Evolutionary conservation across 2,113 vertebrate species (phyloP).

Genomic region (Pimephales promelas): DNA sequence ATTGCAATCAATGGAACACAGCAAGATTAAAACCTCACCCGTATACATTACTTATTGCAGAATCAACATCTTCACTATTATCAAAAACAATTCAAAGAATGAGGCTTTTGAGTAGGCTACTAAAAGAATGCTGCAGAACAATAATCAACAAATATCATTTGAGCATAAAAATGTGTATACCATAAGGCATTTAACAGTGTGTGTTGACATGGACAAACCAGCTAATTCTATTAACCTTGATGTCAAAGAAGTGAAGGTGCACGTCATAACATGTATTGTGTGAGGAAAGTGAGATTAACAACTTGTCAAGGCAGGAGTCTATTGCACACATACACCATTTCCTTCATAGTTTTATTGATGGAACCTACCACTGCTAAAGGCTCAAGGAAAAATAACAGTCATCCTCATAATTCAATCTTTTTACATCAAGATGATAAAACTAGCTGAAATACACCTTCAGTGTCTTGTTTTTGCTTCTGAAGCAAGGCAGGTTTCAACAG

Average conservation of each 20-base stretch:
- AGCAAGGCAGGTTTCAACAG: slow-evolving; percentile 19
- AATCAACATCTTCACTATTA: slow-evolving; percentile 52
- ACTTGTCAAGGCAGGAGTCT: slow-evolving; percentile 7
- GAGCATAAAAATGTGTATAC: not conserved
- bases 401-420: slow-evolving; percentile 52
- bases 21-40: slow-evolving; percentile 54
- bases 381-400: slow-evolving; percentile 48
- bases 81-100: slow-evolving; percentile 4
- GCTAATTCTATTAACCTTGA: not conserved
- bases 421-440: slow-evolving; percentile 53
- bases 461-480: not conserved
- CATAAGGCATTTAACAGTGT: not conserved
- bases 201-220: not conserved
- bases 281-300: slow-evolving; percentile 15
- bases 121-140: not conserved
- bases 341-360: slow-evolving; percentile 21
- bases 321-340: slow-evolving; percentile 13
- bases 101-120: not conserved
- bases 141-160: not conserved
- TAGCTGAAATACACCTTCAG: slow-evolving; percentile 43
- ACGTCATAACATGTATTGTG: not conserved
- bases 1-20: slow-evolving; percentile 49
- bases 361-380: slow-evolving; percentile 41
- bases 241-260: not conserved
- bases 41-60: slow-evolving; percentile 54